These are phyloP conservation scores for Peromyscus californicus DNA, from an alignment of 2,113 vertebrate genomes.

Conservation along the genomic window DNA sequence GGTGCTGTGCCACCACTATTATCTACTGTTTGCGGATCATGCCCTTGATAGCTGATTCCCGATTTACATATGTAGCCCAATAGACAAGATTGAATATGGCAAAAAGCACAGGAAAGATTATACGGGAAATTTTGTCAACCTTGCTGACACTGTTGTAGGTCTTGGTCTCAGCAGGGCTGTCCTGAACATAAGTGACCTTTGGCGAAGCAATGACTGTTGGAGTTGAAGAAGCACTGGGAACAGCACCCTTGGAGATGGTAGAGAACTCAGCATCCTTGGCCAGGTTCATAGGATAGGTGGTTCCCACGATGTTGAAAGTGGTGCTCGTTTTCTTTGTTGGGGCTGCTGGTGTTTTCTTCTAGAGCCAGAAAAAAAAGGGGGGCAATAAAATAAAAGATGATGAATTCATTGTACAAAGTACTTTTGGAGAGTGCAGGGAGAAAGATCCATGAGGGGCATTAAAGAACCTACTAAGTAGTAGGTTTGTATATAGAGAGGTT, in stretches of 20 bases:
- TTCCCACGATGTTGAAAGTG: slow-evolving; percentile 99
- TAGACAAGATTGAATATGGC: slow-evolving; percentile 99
- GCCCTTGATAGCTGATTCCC: slow-evolving; percentile 95
- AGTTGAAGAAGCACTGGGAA: slow-evolving; percentile 79
- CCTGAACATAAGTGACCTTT: slow-evolving; percentile 92
- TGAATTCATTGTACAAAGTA: slow-evolving; percentile 22
- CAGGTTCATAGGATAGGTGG: slow-evolving; percentile 97
- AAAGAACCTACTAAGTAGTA: slow-evolving; percentile 44
- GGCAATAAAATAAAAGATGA: slow-evolving; percentile 59
- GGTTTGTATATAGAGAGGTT: background rate
- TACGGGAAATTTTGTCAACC: slow-evolving; percentile 99
- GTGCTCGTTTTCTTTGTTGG: slow-evolving; percentile 98
- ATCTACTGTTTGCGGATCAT: slow-evolving; percentile 95
- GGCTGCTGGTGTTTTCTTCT: slow-evolving; percentile 96
- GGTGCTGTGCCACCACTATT: slow-evolving; percentile 62
- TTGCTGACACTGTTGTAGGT: slow-evolving; percentile 99
- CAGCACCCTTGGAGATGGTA: slow-evolving; percentile 95
- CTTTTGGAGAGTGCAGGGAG: background rate
- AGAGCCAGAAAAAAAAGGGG: slow-evolving; percentile 71
- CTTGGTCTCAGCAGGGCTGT: slow-evolving; percentile 95
- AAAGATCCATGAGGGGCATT: slow-evolving; percentile 21
- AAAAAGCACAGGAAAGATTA: slow-evolving; percentile 98
- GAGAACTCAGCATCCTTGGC: slow-evolving; percentile 95
- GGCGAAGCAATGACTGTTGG: slow-evolving; percentile 83
- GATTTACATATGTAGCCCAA: slow-evolving; percentile 99